A percentile compares a stretch with the other conserved stretches of the same genome.
phyloP scores from a whole-genome alignment of 2,113 vertebrate genomes.

The Syrmaticus mikado region DNA sequence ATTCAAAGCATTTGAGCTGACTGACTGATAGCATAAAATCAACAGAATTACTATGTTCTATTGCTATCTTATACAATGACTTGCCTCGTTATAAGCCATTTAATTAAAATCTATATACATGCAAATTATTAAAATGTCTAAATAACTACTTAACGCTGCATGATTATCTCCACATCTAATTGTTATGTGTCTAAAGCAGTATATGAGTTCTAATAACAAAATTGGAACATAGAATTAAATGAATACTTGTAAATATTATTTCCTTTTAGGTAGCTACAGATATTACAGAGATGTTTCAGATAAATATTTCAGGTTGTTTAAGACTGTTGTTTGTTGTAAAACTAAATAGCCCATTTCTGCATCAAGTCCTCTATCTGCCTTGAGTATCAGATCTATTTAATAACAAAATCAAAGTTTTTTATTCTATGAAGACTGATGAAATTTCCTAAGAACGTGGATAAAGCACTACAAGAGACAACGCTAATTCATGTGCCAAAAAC shows the following conservation, averaged over 20 bases:
- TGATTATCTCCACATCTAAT: constrained; percentile 32
- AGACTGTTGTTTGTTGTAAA: neutral
- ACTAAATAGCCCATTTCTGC: neutral
- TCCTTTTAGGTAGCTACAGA: neutral
- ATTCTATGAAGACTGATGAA: neutral
- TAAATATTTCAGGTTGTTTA: neutral
- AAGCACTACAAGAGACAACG: neutral
- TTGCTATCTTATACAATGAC: neutral
- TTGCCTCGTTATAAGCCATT: neutral
- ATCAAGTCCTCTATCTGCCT: neutral
- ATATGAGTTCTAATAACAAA: neutral
- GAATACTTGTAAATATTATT: neutral
- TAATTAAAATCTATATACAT: constrained; percentile 18
- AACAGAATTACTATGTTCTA: neutral
- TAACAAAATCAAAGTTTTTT: neutral
- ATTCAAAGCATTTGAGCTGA: neutral
- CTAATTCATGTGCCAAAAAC: neutral
- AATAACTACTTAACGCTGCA: neutral
- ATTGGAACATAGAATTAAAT: neutral
- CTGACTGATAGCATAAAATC: neutral
- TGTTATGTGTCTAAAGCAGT: neutral
- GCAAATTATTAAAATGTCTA: neutral
- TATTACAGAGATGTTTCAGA: neutral
- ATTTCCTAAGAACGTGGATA: neutral
- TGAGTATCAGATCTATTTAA: neutral